These are phyloP conservation scores for Orchesella cincta DNA, from an alignment of 1,140 invertebrate genomes.

Conservation along the genomic window DNA sequence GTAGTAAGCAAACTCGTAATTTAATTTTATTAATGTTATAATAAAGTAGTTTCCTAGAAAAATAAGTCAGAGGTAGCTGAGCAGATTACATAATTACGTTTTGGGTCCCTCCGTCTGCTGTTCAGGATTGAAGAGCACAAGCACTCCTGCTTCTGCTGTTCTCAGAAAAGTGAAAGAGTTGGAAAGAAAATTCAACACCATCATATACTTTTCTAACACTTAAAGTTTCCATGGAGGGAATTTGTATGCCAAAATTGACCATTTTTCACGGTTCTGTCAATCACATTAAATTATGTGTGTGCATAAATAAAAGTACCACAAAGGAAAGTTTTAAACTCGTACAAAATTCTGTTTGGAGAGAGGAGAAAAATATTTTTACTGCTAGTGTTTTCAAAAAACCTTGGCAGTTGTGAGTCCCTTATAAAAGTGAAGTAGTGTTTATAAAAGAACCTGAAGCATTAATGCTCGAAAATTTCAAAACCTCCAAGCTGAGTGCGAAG, in stretches of 20 bases:
- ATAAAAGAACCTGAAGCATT: neutral
- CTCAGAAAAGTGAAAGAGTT: neutral
- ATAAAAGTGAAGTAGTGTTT: neutral
- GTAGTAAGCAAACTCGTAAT: too few species aligned
- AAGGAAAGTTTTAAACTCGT: neutral
- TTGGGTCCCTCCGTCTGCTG: too few species aligned
- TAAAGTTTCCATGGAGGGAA: neutral
- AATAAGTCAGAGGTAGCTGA: neutral
- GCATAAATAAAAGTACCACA: slow-evolving; percentile 7
- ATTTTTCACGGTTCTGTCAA: neutral
- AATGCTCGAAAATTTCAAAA: slow-evolving; percentile 1
- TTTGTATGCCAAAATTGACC: slow-evolving; percentile 5
- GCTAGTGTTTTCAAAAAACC: neutral
- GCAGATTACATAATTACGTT: neutral
- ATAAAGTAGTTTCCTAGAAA: neutral
- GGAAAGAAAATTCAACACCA: neutral
- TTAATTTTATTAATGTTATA: neutral
- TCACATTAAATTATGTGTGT: neutral
- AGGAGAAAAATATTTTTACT: neutral
- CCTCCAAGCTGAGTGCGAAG: neutral
- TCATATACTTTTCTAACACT: neutral
- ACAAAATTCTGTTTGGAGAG: neutral
- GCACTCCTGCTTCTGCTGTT: too few species aligned
- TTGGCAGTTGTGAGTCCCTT: too few species aligned
- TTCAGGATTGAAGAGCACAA: too few species aligned